Conservation (phyloP, 2,113 vertebrate species). For the Gracilinanus agilis region DNA sequence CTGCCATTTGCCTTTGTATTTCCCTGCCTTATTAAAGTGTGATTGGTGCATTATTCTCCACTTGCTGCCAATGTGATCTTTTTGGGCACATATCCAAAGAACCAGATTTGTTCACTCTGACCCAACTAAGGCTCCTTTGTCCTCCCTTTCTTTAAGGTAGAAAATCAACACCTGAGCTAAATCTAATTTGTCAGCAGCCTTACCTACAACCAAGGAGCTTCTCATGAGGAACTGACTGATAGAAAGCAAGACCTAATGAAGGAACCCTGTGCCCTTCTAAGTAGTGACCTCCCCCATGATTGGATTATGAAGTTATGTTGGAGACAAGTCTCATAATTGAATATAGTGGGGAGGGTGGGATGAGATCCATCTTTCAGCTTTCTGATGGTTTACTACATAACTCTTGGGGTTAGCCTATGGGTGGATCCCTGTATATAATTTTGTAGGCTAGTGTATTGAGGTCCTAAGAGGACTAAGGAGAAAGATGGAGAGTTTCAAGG, state of each 20-base stretch:
- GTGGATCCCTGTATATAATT: not conserved
- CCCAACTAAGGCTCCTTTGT: not conserved
- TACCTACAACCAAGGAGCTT: not conserved
- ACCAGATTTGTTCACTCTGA: not conserved
- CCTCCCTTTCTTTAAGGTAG: not conserved
- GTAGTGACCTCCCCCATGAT: no score
- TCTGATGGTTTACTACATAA: not conserved
- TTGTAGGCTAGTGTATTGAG: not conserved
- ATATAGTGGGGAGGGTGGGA: not conserved
- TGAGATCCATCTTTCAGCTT: not conserved
- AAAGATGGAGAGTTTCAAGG: not conserved
- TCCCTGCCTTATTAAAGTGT: not conserved
- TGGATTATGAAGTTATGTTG: no score
- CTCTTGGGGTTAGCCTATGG: not conserved
- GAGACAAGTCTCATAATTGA: no score
- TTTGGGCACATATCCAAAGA: not conserved
- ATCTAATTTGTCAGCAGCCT: not conserved
- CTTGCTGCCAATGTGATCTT: not conserved
- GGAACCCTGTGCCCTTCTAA: not conserved
- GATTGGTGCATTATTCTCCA: not conserved
- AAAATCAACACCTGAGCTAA: not conserved
- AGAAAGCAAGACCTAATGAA: not conserved
- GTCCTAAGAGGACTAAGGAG: not conserved
- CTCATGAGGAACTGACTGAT: not conserved
- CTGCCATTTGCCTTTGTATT: not conserved